phyloP scores from a whole-genome alignment of 2,888 invertebrate species.

The Ceraclea dissimilis region DNA sequence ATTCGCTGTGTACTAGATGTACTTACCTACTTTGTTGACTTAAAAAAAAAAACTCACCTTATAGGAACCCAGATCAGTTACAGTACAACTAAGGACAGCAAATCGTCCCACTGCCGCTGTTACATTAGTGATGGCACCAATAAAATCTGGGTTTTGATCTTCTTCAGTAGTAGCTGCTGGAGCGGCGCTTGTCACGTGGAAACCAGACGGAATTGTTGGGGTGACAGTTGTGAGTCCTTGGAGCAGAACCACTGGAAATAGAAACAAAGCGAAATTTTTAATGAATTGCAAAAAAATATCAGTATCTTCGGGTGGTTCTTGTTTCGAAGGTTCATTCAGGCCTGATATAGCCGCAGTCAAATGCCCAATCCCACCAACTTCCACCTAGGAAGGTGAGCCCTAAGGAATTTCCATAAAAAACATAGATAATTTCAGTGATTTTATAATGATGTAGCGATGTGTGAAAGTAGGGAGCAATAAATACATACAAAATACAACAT shows the following conservation, averaged over 20 bases:
- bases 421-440: too few relatives aligned
- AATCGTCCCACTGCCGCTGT: constrained; percentile 68
- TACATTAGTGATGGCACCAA: constrained; percentile 62
- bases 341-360: too few relatives aligned
- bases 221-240: constrained; percentile 8
- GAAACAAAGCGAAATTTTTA: not conserved
- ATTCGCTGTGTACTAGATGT: too few relatives aligned
- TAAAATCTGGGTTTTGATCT: constrained; percentile 57
- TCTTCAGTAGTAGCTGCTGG: constrained; percentile 34
- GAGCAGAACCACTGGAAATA: constrained; percentile 13
- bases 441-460: too few relatives aligned
- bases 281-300: not conserved
- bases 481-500: too few relatives aligned
- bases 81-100: constrained; percentile 64
- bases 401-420: too few relatives aligned
- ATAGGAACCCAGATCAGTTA: constrained; percentile 64
- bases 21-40: too few relatives aligned
- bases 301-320: too few relatives aligned
- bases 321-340: not conserved
- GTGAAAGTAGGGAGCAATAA: too few relatives aligned
- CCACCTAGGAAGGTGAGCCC: too few relatives aligned
- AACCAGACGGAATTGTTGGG: constrained; percentile 3
- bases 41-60: constrained; percentile 49
- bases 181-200: constrained; percentile 2
- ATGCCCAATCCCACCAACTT: too few relatives aligned